These are phyloP conservation scores for Mesorhabditis sp. DNA, from an alignment of 2,888 invertebrate species.

Conservation along the genomic window DNA sequence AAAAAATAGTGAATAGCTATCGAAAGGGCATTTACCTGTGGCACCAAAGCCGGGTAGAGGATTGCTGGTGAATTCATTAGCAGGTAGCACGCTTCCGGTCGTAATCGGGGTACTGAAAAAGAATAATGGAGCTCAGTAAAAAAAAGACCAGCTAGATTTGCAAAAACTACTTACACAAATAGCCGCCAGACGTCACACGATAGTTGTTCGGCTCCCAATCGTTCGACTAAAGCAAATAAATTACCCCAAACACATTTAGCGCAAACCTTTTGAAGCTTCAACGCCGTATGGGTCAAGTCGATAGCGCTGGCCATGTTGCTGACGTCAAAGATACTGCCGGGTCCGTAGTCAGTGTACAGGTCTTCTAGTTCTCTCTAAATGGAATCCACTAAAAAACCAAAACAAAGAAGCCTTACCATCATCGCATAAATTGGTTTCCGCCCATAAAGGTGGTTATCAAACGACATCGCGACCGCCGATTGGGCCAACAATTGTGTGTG, in stretches of 20 bases:
- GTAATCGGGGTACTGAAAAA: not conserved
- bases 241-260: not conserved
- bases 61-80: not conserved
- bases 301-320: not conserved
- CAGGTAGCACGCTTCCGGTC: not conserved
- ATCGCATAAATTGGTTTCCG: not conserved
- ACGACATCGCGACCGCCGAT: not conserved
- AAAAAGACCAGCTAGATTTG: not conserved
- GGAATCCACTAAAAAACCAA: not conserved
- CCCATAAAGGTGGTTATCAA: not conserved
- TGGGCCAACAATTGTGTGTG: slow-evolving; percentile 1
- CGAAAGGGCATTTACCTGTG: not conserved
- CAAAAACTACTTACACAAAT: no score
- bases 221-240: not conserved
- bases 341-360: not conserved
- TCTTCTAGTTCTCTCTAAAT: not conserved
- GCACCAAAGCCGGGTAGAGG: slow-evolving; percentile 1
- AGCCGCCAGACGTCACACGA: no score
- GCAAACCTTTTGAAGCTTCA: not conserved
- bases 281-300: not conserved
- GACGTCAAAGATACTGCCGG: not conserved
- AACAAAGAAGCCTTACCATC: not conserved
- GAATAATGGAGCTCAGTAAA: not conserved
- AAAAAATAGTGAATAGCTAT: not conserved
- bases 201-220: not conserved